Base-by-base conservation (phyloP, 2,797 vertebrate genomes). In the Ataeniobius toweri region DNA sequence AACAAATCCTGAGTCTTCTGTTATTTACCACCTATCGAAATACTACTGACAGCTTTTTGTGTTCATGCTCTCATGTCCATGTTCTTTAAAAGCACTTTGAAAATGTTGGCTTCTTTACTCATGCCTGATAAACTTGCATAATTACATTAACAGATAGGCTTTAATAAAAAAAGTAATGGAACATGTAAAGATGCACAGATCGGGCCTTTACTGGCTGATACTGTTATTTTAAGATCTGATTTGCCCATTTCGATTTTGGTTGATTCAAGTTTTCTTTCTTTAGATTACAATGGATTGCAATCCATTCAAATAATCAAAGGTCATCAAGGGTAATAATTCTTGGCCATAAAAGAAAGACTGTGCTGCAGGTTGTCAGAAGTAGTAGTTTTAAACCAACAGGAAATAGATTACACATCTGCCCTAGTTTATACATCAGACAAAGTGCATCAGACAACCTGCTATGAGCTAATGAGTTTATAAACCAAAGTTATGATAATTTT, bases 11-110 rank as follows among this genome's bases (percentile, higher is more conserved):
- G 9, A 73, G 67, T 77, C 6, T 61, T 74, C 46, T 74, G 69
- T 74, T 71, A 31, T 72, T 81, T 61, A 24, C 8, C 53, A 59
- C 14, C 53, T 70, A 12, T 41, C 22, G 44, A 41, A 46, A 69
- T 46, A 44, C 12, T n/a, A 69, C 22, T 14, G n/a, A 6, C 12
- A n/a, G 41, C 13, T 44, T 69, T 44, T 6, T 69, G 41, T 16
- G 24, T 46, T 6, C 5, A n/a, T n/a, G 41, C 65, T 39, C 18
- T 41, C 22, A 41, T 68, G 9, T n/a, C 39, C 5, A 24, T 67
- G 31, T 67, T 68, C 9, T 68, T 22, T 41, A 41, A 44, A 68
- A 68, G 10, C 20, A 24, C 12, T 67, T 41, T 5, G 5, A 24
- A 67, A 12, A 24, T 41, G 36, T 67, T 24, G 20, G 10, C 20